phyloP scores from a whole-genome alignment of 2,888 invertebrate genomes.

The Mystacides longicornis region DNA sequence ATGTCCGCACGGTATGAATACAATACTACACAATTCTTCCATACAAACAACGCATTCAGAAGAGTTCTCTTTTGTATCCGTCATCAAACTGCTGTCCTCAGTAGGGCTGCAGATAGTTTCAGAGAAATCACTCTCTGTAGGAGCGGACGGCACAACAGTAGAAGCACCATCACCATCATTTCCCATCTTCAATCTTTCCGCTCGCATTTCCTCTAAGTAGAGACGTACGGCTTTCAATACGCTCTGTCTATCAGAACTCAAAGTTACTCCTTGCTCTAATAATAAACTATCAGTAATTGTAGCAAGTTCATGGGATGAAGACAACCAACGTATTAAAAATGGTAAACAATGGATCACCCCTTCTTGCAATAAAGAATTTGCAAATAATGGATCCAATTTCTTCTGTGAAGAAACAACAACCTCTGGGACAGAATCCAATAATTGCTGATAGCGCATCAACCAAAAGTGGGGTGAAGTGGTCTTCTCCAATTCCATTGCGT shows the following conservation, averaged over 20 bases:
- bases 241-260: constrained; percentile 49
- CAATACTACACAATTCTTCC: constrained; percentile 61
- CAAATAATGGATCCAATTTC: constrained; percentile 58
- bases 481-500: constrained; percentile 60
- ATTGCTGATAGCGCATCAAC: constrained; percentile 74
- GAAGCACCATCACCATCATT: neutral
- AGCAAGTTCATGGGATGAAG: constrained; percentile 45
- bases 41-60: constrained; percentile 81
- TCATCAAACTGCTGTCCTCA: constrained; percentile 31
- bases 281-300: constrained; percentile 51
- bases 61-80: constrained; percentile 25
- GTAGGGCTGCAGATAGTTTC: neutral
- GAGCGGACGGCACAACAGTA: constrained; percentile 8
- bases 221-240: constrained; percentile 56
- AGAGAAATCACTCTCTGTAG: neutral
- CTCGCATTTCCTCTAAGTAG: constrained; percentile 44
- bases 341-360: constrained; percentile 72
- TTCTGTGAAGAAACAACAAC: constrained; percentile 54
- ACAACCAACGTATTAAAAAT: constrained; percentile 57
- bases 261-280: constrained; percentile 49
- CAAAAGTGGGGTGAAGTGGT: constrained; percentile 56
- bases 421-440: constrained; percentile 69
- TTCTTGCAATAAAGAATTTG: constrained; percentile 61
- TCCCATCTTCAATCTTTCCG: constrained; percentile 27
- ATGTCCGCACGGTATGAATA: constrained; percentile 84